These are phyloP conservation scores for Leucoraja erinaceus DNA, from an alignment of 2,113 vertebrate genomes.

Conservation along the genomic window DNA sequence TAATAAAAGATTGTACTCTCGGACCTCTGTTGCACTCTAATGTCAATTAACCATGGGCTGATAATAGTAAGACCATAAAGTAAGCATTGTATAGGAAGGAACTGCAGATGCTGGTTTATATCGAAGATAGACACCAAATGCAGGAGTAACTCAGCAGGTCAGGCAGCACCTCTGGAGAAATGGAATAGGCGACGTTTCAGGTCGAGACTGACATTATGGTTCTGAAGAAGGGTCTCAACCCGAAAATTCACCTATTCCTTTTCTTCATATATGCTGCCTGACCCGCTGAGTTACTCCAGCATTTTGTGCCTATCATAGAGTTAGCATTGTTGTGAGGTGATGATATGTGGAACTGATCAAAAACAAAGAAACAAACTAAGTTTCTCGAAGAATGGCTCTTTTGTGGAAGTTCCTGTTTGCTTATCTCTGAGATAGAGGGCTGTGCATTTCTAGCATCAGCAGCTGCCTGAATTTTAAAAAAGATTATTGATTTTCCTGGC, in stretches of 20 bases:
- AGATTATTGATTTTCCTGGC: neutral
- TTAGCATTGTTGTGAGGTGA: neutral
- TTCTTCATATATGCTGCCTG: no score
- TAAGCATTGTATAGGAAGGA: no score
- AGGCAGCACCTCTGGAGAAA: no score
- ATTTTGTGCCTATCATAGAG: neutral
- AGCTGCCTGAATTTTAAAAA: neutral
- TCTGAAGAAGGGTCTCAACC: no score
- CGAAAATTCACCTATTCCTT: no score
- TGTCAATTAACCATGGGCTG: neutral
- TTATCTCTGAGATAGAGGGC: neutral
- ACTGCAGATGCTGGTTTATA: no score
- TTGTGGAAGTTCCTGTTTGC: neutral
- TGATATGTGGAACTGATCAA: neutral
- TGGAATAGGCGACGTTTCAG: no score
- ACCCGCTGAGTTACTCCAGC: no score
- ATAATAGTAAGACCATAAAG: neutral
- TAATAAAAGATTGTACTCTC: neutral
- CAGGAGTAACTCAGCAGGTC: no score
- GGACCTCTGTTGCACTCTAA: neutral
- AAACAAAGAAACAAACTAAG: neutral
- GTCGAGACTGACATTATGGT: no score
- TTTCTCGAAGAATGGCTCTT: neutral
- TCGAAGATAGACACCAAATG: no score
- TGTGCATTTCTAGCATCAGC: neutral